phyloP scores from a whole-genome alignment of 2,888 invertebrate genomes.

The Buathra laborator region DNA sequence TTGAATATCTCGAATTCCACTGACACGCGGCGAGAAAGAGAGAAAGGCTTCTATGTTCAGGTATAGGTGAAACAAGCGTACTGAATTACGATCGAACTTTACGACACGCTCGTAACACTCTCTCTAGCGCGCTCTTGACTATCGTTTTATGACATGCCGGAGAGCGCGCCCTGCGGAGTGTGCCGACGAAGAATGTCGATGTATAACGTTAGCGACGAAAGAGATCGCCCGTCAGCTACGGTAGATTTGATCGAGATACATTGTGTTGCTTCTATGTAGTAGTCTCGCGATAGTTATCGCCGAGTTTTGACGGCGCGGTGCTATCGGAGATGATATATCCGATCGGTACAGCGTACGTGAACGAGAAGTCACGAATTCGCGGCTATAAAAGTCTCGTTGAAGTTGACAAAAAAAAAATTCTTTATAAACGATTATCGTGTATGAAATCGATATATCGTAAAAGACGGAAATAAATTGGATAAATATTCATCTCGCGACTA shows the following conservation, averaged over 20 bases:
- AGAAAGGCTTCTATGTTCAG: background rate
- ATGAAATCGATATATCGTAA: too few species aligned
- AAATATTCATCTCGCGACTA: constrained; percentile 23
- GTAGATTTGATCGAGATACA: background rate
- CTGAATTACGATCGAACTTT: constrained; percentile 41
- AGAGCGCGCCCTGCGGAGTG: background rate
- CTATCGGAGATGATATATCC: too few species aligned
- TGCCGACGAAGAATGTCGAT: constrained; percentile 33
- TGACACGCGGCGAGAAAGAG: constrained; percentile 10
- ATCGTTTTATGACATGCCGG: constrained; percentile 24
- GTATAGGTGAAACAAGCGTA: constrained; percentile 3
- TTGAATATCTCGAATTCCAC: constrained; percentile 42
- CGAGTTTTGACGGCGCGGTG: background rate
- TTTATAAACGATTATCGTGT: too few species aligned
- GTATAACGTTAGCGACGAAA: background rate
- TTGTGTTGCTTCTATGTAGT: background rate
- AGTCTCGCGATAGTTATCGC: background rate
- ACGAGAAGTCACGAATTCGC: constrained; percentile 8
- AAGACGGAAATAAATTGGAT: constrained; percentile 1
- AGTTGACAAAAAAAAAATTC: background rate
- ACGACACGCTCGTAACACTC: constrained; percentile 37
- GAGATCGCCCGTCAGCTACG: background rate
- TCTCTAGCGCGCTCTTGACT: background rate
- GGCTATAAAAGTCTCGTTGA: background rate
- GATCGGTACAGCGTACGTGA: background rate